Conservation (phyloP, 2,797 vertebrate species). For the Trachurus trachurus region DNA sequence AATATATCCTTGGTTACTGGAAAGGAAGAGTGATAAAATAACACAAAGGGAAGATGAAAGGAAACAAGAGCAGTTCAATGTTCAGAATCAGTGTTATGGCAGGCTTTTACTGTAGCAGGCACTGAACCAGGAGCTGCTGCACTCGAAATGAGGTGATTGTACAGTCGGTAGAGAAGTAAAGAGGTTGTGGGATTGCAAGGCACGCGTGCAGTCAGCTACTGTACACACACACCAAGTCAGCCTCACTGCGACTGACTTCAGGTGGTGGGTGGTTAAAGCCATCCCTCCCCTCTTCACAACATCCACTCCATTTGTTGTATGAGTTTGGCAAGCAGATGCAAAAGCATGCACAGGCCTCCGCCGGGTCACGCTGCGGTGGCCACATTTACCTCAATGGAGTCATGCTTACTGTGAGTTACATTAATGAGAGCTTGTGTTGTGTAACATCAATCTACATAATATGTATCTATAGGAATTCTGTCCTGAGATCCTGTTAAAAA, state of each 20-base stretch:
- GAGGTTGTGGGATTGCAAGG: slow-evolving; percentile 48
- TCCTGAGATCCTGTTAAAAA: slow-evolving; percentile 49
- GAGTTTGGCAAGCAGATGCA: slow-evolving; percentile 68
- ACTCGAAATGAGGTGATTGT: slow-evolving; percentile 28
- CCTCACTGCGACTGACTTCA: slow-evolving; percentile 10
- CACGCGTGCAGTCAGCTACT: slow-evolving; percentile 53
- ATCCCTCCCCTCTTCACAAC: background rate
- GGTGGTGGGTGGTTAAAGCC: slow-evolving; percentile 13
- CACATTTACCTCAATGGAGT: slow-evolving; percentile 34
- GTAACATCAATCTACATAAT: background rate
- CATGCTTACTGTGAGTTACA: slow-evolving; percentile 53
- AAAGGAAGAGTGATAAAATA: slow-evolving; percentile 59
- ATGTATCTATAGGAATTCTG: slow-evolving; percentile 17
- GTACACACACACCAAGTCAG: slow-evolving; percentile 7
- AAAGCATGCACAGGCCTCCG: slow-evolving; percentile 69
- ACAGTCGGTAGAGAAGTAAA: slow-evolving; percentile 4
- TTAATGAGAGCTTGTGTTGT: background rate
- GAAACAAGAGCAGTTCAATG: slow-evolving; percentile 31
- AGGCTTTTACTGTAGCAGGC: slow-evolving; percentile 39
- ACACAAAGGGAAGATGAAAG: slow-evolving; percentile 36
- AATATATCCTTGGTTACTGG: slow-evolving; percentile 41
- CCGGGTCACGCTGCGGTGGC: slow-evolving; percentile 22
- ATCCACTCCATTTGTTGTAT: slow-evolving; percentile 16
- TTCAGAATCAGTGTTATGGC: slow-evolving; percentile 53
- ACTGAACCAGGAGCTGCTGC: slow-evolving; percentile 37